These are phyloP conservation scores for Aurelia coerulea DNA, from an alignment of 30 jellyfish, hydroid and myxozoan species.

Conservation along the genomic window DNA sequence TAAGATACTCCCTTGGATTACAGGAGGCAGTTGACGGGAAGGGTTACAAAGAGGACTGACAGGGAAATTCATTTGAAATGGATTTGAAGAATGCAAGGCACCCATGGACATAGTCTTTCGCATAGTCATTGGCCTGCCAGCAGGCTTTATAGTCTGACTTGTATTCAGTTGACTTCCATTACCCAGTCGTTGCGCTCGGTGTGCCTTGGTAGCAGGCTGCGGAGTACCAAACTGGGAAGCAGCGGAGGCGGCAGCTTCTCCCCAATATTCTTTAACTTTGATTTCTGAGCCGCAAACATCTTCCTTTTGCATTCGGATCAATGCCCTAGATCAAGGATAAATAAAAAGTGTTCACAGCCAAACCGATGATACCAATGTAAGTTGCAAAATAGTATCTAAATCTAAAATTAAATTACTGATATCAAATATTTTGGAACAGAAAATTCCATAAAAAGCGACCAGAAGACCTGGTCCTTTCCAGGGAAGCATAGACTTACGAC, in stretches of 20 bases:
- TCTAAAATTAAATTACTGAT: too few species aligned
- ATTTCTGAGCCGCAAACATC: constrained; percentile 69
- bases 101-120: constrained; percentile 1
- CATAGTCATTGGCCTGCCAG: background rate
- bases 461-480: too few species aligned
- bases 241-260: constrained; percentile 11
- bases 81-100: background rate
- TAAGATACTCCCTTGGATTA: too few species aligned
- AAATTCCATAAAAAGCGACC: too few species aligned
- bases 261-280: constrained; percentile 32
- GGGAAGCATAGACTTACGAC: too few species aligned
- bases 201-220: background rate
- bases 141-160: background rate
- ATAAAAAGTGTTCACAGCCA: too few species aligned
- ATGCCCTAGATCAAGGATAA: constrained; percentile 46
- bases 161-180: background rate
- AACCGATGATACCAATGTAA: too few species aligned
- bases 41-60: too few species aligned
- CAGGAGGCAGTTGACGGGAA: too few species aligned
- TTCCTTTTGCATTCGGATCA: constrained; percentile 54
- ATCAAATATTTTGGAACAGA: too few species aligned
- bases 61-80: too few species aligned
- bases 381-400: too few species aligned
- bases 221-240: background rate
- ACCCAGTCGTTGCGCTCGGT: background rate